Evolutionary conservation across 2,888 invertebrate species (phyloP), one percentile per base, ranked within the genome.

Genomic region (Orthosia gothica): DNA sequence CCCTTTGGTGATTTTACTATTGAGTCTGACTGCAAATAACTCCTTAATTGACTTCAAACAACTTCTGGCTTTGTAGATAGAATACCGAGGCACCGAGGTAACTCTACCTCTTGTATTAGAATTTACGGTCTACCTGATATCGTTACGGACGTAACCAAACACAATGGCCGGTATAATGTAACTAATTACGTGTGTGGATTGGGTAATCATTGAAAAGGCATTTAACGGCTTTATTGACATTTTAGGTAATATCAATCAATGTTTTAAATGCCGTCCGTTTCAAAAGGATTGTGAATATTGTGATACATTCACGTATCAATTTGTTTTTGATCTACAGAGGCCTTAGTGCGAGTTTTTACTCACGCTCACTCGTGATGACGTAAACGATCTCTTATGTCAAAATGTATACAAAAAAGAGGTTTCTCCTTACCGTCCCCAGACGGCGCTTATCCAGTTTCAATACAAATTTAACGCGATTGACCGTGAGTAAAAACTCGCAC

Each of bases 1-100:
- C 96, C 96, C 96, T 95, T 96, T 96, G 95, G 95, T 95, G 94
- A 96, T 95, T 96, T 95, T 93, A 94, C 95, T 94, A 95, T 95
- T 93, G 95, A 95, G 93, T 95, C 95, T 93, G 93, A 92, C 95
- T 95, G 95, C 94, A 95, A 96, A 96, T 96, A 96, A 95, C 95
- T 95, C 93, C 89, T 91, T 96, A 96, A 96, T 96, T 96, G 95
- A 95, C 96, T 95, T 94, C 93, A 95, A 96, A 95, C 94, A 95
- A 96, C 93, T 95, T 93, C 85, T 90, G 89, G 91, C 90, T 93
- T 93, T 93, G 92, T 91, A 88, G 87, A 88, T 91, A 88, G 91
- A 93, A 94, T 92, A 89, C 90, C 84, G 88, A 91, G 91, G 91
- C 92, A 89, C 90, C 84, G 88, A 91, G 91, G 91, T 91, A 90